Percentiles rank a stretch among this genome's conserved stretches.
phyloP scores from a whole-genome alignment of 2,797 vertebrate genomes.

The Thunnus albacares region DNA sequence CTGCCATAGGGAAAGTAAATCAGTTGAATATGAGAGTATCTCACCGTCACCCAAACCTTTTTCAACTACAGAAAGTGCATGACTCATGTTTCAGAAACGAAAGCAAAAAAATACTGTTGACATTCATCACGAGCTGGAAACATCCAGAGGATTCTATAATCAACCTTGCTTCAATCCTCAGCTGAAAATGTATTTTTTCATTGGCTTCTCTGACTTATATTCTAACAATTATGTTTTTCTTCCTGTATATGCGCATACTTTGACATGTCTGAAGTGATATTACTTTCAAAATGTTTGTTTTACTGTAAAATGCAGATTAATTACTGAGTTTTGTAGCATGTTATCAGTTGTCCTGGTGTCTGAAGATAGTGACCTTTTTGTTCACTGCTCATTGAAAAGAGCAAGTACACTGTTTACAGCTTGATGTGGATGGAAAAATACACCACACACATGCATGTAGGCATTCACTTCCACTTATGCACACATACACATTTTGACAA shows the following conservation, averaged over 20 bases:
- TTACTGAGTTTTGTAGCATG: neutral
- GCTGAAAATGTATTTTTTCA: no score
- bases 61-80: slow-evolving; percentile 41
- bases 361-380: slow-evolving; percentile 12
- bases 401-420: neutral
- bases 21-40: slow-evolving; percentile 38
- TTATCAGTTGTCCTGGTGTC: neutral
- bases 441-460: neutral
- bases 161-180: no score
- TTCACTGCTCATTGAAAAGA: neutral
- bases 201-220: no score
- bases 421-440: neutral
- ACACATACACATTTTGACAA: slow-evolving; percentile 18
- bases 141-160: neutral
- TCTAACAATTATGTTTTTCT: neutral
- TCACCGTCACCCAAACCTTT: slow-evolving; percentile 27
- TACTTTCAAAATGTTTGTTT: neutral
- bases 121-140: slow-evolving; percentile 24
- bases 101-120: slow-evolving; percentile 27
- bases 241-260: neutral
- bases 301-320: neutral
- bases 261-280: neutral
- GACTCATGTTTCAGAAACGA: slow-evolving; percentile 40
- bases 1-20: slow-evolving; percentile 45
- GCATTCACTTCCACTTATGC: neutral